These are phyloP conservation scores for Antheraea pernyi DNA, from an alignment of 1,140 invertebrate species.

Conservation along the genomic window DNA sequence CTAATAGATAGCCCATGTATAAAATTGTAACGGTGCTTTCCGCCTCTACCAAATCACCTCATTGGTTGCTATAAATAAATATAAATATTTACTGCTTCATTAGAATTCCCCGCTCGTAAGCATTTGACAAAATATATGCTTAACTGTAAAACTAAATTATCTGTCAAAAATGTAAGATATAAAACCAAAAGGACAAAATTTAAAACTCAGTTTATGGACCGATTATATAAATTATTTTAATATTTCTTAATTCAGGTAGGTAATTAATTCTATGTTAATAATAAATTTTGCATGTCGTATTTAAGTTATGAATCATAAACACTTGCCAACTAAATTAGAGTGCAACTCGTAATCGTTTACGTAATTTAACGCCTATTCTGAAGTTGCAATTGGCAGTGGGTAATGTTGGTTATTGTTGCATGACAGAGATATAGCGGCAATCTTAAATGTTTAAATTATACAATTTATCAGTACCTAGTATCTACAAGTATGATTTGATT, in stretches of 20 bases:
- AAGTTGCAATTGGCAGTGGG: slow-evolving; percentile 65
- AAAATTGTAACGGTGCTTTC: slow-evolving; percentile 70
- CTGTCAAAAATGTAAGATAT: not conserved
- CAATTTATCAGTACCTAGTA: slow-evolving; percentile 49
- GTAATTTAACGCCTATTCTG: slow-evolving; percentile 70
- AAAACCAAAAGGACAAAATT: not conserved
- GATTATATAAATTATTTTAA: slow-evolving; percentile 1
- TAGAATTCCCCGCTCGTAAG: slow-evolving; percentile 53
- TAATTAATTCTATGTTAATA: slow-evolving; percentile 16
- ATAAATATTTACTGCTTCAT: slow-evolving; percentile 67
- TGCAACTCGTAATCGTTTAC: slow-evolving; percentile 57
- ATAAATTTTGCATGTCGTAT: slow-evolving; percentile 37
- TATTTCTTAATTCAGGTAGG: slow-evolving; percentile 26
- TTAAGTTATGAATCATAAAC: slow-evolving; percentile 63
- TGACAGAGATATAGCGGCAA: slow-evolving; percentile 66
- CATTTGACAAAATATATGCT: slow-evolving; percentile 49
- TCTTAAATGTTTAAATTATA: slow-evolving; percentile 58
- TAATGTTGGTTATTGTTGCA: slow-evolving; percentile 64
- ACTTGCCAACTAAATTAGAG: slow-evolving; percentile 58
- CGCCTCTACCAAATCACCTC: slow-evolving; percentile 43
- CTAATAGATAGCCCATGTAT: slow-evolving; percentile 65
- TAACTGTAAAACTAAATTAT: slow-evolving; percentile 28
- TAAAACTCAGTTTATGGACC: slow-evolving; percentile 32
- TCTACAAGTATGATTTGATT: slow-evolving; percentile 36
- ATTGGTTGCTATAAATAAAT: slow-evolving; percentile 58